These are phyloP conservation scores for Raphicerus campestris DNA, from an alignment of 2,113 vertebrate genomes.

Conservation along the genomic window DNA sequence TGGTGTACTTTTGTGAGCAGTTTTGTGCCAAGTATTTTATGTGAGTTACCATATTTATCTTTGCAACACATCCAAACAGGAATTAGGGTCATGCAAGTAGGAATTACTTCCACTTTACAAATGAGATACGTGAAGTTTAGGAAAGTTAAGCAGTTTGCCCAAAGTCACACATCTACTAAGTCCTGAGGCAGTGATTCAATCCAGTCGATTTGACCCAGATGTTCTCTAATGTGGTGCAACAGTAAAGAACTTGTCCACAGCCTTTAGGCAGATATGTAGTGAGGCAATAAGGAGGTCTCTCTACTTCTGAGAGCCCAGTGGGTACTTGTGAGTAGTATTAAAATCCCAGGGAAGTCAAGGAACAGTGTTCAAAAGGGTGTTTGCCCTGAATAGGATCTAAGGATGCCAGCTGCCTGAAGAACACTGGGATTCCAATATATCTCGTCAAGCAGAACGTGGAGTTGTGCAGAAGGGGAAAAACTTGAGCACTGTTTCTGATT, in stretches of 20 bases:
- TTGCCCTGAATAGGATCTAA: neutral
- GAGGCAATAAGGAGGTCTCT: neutral
- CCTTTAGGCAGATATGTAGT: neutral
- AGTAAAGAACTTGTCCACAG: neutral
- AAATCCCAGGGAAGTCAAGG: neutral
- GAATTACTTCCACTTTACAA: neutral
- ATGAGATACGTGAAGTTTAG: neutral
- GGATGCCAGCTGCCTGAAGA: neutral
- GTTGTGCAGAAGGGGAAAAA: neutral
- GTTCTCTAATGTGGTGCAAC: neutral
- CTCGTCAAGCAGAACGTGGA: neutral
- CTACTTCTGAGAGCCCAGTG: neutral
- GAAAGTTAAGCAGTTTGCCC: constrained; percentile 32
- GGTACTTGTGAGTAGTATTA: neutral
- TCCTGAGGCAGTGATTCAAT: constrained; percentile 30
- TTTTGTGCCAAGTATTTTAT: neutral
- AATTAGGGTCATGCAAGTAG: neutral
- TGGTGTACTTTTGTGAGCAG: neutral
- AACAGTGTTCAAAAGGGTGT: neutral
- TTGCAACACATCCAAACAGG: neutral
- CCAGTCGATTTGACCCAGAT: neutral
- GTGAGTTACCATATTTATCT: neutral
- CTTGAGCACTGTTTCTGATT: neutral
- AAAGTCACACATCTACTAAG: constrained; percentile 40
- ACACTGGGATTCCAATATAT: neutral